Percentiles rank a stretch among this genome's conserved stretches.
phyloP scores from a whole-genome alignment of 2,888 invertebrate species.

The Eupithecia subfuscata region DNA sequence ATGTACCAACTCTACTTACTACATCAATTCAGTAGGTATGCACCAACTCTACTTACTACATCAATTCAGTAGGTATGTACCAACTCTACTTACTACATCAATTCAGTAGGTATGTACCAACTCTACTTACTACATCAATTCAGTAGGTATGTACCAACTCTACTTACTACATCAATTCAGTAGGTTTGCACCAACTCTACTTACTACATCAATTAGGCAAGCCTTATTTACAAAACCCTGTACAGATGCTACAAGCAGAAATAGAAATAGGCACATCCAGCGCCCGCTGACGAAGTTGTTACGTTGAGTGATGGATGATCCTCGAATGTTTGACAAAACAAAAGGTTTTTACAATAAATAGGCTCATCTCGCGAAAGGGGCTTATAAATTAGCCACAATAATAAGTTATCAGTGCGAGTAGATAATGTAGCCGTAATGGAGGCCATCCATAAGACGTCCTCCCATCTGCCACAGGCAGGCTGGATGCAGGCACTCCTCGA shows the following conservation, averaged over 20 bases:
- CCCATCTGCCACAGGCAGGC: slow-evolving; percentile 23
- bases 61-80: too few relatives aligned
- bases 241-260: neutral
- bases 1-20: too few relatives aligned
- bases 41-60: too few relatives aligned
- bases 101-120: too few relatives aligned
- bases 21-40: too few relatives aligned
- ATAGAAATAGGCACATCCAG: neutral
- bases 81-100: too few relatives aligned
- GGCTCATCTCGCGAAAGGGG: slow-evolving; percentile 16
- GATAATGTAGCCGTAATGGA: slow-evolving; percentile 42
- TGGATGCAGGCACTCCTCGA: neutral
- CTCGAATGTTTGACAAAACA: neutral
- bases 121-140: too few relatives aligned
- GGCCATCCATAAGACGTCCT: slow-evolving; percentile 37
- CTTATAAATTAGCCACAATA: slow-evolving; percentile 42
- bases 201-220: too few relatives aligned
- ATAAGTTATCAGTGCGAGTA: slow-evolving; percentile 43
- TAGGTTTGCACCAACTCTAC: too few relatives aligned
- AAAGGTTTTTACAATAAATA: slow-evolving; percentile 24
- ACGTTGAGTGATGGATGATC: neutral
- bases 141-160: too few relatives aligned
- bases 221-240: neutral
- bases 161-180: too few relatives aligned
- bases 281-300: neutral